Conservation (phyloP, 2,888 invertebrate genomes). For the Oxycera nigricornis region DNA sequence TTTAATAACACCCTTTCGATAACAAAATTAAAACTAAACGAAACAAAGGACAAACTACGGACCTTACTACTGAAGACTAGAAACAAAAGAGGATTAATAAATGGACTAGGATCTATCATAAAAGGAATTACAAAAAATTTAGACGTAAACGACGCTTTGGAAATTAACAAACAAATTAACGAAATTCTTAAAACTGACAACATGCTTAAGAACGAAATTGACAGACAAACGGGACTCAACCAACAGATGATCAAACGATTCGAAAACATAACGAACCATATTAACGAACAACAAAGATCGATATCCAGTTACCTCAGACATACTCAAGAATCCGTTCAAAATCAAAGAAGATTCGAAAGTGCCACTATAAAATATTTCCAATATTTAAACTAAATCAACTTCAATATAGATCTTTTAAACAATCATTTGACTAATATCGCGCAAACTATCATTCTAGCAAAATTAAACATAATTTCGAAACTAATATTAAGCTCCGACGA, state of each 20-base stretch:
- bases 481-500: conserved; percentile 1
- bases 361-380: conserved; percentile 13
- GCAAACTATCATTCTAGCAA: background rate
- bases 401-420: background rate
- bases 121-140: conserved; percentile 3
- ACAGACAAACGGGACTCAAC: conserved; percentile 21
- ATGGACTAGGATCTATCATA: conserved; percentile 29
- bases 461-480: background rate
- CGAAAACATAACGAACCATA: conserved; percentile 25
- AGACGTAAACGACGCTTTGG: conserved; percentile 18
- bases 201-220: background rate
- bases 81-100: conserved; percentile 22
- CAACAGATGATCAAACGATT: conserved; percentile 31
- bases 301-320: background rate
- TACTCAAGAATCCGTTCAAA: too few species aligned
- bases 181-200: background rate
- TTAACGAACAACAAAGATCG: conserved; percentile 15
- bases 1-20: background rate
- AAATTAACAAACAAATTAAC: conserved; percentile 8
- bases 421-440: background rate
- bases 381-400: conserved; percentile 20
- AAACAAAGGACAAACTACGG: background rate
- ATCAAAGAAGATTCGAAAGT: too few species aligned
- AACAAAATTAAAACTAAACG: conserved; percentile 16
- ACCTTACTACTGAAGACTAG: background rate